Percentiles rank a stretch among this genome's conserved stretches.
These are phyloP conservation scores for Tineola bisselliella DNA, from an alignment of 2,888 invertebrate species.

Conservation along the genomic window DNA sequence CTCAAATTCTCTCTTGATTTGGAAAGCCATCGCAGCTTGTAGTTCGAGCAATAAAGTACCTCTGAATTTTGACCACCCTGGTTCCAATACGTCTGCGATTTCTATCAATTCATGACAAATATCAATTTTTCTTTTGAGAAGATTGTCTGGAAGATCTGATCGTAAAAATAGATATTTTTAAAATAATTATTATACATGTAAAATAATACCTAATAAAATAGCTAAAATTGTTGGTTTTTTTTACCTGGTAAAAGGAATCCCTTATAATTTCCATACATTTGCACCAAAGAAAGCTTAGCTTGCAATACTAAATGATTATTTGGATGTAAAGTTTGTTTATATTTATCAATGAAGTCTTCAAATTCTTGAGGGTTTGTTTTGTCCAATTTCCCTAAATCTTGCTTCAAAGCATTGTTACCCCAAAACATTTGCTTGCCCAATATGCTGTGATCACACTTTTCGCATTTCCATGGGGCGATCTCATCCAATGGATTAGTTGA, in stretches of 20 bases:
- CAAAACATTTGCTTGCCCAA: slow-evolving; percentile 68
- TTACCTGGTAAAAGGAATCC: slow-evolving; percentile 67
- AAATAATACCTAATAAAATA: background rate
- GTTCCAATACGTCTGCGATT: slow-evolving; percentile 71
- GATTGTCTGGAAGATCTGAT: slow-evolving; percentile 68
- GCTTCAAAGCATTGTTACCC: slow-evolving; percentile 70
- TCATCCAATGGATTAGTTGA: slow-evolving; percentile 71
- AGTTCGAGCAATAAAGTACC: slow-evolving; percentile 73
- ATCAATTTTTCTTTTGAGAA: slow-evolving; percentile 69
- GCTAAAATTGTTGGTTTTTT: slow-evolving; percentile 9
- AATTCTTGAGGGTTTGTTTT: slow-evolving; percentile 63
- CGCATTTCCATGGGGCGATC: slow-evolving; percentile 72
- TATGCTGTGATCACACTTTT: slow-evolving; percentile 68
- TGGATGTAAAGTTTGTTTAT: slow-evolving; percentile 71
- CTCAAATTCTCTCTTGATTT: slow-evolving; percentile 65
- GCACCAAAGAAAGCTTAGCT: slow-evolving; percentile 74
- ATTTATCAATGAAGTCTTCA: slow-evolving; percentile 72
- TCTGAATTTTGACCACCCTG: slow-evolving; percentile 72
- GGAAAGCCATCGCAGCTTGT: slow-evolving; percentile 70
- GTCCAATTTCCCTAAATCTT: slow-evolving; percentile 65
- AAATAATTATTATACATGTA: background rate
- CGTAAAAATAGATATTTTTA: slow-evolving; percentile 18
- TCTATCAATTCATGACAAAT: slow-evolving; percentile 75
- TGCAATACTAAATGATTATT: slow-evolving; percentile 74
- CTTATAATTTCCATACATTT: slow-evolving; percentile 72